Percentiles rank a stretch among this genome's conserved stretches.
Evolutionary conservation across 1,140 invertebrate genomes (phyloP).

Genomic region (Rhizoglyphus robini): DNA sequence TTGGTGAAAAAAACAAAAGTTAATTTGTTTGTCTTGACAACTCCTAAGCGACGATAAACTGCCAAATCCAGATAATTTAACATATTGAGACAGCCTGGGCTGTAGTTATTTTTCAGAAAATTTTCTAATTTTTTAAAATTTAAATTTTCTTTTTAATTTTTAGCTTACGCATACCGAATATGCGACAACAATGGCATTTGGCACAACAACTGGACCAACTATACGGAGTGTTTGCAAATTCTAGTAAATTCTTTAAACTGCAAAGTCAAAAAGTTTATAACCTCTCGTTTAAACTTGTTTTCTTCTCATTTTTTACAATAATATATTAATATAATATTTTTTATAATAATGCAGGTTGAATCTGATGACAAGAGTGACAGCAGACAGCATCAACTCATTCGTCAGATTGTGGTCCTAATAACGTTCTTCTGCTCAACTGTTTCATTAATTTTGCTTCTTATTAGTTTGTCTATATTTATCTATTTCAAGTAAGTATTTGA

Average conservation of each 20-base stretch:
- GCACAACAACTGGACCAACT: constrained; percentile 33
- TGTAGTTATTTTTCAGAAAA: too few species aligned
- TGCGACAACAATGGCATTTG: constrained; percentile 29
- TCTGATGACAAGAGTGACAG: not conserved
- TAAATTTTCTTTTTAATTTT: too few species aligned
- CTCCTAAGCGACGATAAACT: too few species aligned
- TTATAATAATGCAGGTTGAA: not conserved
- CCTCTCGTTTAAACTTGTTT: not conserved
- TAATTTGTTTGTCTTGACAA: too few species aligned
- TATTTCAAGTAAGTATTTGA: too few species aligned
- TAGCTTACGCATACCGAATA: constrained; percentile 26
- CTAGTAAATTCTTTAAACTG: constrained; percentile 14
- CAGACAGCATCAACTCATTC: constrained; percentile 8
- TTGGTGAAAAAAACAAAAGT: too few species aligned
- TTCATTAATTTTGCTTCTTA: constrained; percentile 33
- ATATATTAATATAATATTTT: not conserved
- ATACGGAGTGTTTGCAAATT: constrained; percentile 28
- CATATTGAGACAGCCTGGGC: too few species aligned
- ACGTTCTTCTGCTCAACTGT: constrained; percentile 36
- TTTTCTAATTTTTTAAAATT: too few species aligned
- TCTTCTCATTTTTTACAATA: not conserved
- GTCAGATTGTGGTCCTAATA: constrained; percentile 30
- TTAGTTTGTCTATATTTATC: constrained; percentile 37
- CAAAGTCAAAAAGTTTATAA: too few species aligned
- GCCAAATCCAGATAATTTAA: too few species aligned